These are phyloP conservation scores for Brachionus asplanchnoidis DNA, from an alignment of 1,140 invertebrate species.

Conservation along the genomic window DNA sequence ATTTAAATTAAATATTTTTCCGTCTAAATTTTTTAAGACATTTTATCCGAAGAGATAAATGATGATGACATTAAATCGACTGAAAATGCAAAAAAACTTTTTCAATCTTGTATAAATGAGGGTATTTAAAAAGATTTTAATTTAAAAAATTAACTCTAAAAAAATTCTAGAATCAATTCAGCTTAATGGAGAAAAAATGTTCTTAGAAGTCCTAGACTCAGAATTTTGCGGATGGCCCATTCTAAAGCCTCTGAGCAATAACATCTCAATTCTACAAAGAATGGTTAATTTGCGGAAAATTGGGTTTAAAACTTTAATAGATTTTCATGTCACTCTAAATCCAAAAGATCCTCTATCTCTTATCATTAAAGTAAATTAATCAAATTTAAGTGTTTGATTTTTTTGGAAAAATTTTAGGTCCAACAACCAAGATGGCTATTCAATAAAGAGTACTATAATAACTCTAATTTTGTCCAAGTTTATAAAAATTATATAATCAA, in stretches of 20 bases:
- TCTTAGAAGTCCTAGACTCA: neutral
- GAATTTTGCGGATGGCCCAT: constrained; percentile 40
- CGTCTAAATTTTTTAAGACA: neutral
- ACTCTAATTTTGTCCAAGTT: constrained; percentile 3
- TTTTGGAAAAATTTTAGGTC: neutral
- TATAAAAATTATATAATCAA: constrained; percentile 28
- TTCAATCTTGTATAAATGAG: constrained; percentile 39
- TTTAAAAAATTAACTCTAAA: neutral
- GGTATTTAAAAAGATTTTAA: neutral
- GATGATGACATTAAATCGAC: constrained; percentile 23
- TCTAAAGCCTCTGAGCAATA: neutral
- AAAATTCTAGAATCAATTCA: neutral
- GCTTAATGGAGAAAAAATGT: neutral
- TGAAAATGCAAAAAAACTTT: constrained; percentile 34
- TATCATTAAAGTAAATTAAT: constrained; percentile 14
- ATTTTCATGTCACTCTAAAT: constrained; percentile 33
- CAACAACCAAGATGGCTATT: constrained; percentile 32
- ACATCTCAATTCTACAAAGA: neutral
- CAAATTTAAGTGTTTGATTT: neutral
- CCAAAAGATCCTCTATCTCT: neutral
- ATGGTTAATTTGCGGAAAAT: constrained; percentile 20
- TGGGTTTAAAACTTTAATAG: neutral
- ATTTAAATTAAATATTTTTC: neutral
- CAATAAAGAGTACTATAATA: constrained; percentile 33
- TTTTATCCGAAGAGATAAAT: constrained; percentile 20